Evolutionary conservation across 2,113 vertebrate species (phyloP).

Genomic region (Mionectes macconnelli): DNA sequence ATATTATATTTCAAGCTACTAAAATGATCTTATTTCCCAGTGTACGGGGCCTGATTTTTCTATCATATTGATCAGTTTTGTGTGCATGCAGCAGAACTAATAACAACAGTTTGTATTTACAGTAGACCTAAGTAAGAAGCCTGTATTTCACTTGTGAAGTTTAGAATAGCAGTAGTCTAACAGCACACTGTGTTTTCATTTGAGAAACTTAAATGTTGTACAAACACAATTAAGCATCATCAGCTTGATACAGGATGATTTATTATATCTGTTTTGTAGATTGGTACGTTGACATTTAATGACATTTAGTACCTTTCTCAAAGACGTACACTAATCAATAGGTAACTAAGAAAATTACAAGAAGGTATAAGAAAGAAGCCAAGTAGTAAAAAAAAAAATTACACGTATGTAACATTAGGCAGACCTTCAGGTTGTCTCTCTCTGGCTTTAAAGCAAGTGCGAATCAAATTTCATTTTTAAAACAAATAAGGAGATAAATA

Average conservation of each 20-base stretch:
- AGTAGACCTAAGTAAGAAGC: background rate
- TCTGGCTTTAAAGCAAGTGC: background rate
- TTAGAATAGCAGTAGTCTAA: background rate
- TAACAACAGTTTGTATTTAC: background rate
- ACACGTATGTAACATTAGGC: background rate
- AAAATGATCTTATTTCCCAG: background rate
- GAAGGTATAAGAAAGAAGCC: background rate
- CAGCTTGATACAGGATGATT: background rate
- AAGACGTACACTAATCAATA: background rate
- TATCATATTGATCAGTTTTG: background rate
- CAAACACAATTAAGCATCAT: background rate
- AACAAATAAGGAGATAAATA: slow-evolving; percentile 28
- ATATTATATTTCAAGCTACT: slow-evolving; percentile 47
- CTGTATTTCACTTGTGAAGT: background rate
- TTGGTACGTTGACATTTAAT: background rate
- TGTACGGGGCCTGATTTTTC: background rate
- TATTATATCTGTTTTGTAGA: background rate
- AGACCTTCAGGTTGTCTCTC: background rate
- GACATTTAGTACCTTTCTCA: background rate
- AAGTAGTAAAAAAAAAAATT: background rate
- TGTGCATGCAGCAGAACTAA: background rate
- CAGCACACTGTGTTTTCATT: background rate
- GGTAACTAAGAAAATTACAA: background rate
- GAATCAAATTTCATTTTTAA: background rate
- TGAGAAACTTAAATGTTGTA: background rate